phyloP scores from a whole-genome alignment of 1,140 invertebrate genomes.

The Hesperophylax magnus region DNA sequence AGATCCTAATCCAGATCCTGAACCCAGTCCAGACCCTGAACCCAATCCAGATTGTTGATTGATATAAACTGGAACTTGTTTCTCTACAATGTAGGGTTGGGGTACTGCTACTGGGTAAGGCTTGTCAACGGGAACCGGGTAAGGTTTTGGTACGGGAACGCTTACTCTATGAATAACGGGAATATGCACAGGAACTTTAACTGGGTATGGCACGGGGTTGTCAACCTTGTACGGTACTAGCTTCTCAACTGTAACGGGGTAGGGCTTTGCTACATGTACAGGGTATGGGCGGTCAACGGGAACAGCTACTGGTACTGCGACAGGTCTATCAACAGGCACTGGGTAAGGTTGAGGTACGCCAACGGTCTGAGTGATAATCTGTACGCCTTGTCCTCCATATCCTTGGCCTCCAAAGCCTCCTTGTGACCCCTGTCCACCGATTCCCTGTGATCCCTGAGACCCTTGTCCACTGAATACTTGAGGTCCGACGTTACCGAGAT shows the following conservation, averaged over 20 bases:
- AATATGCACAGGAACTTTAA: constrained; percentile 74
- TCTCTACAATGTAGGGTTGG: constrained; percentile 75
- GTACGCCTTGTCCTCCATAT: background rate
- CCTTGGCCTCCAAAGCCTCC: constrained; percentile 11
- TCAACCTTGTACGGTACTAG: constrained; percentile 58
- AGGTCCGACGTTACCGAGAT: constrained; percentile 63
- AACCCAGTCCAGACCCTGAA: background rate
- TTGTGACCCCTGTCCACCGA: background rate
- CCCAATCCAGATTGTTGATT: constrained; percentile 7
- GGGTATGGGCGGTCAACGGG: constrained; percentile 63
- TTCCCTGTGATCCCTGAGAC: constrained; percentile 29
- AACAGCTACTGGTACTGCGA: constrained; percentile 66
- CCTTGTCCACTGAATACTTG: constrained; percentile 62
- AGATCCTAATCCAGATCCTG: constrained; percentile 2
- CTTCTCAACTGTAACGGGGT: constrained; percentile 58
- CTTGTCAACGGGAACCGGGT: constrained; percentile 75
- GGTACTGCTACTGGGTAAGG: constrained; percentile 74
- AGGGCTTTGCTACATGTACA: constrained; percentile 59
- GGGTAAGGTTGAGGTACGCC: constrained; percentile 68
- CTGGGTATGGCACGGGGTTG: constrained; percentile 63
- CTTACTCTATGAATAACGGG: constrained; percentile 76
- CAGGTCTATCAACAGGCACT: constrained; percentile 64
- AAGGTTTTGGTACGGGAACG: constrained; percentile 73
- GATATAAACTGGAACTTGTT: constrained; percentile 69
- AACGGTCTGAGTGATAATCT: constrained; percentile 59